Conservation (phyloP, 2,888 invertebrate species). For the Ashinkailepas kermadecensis region DNA sequence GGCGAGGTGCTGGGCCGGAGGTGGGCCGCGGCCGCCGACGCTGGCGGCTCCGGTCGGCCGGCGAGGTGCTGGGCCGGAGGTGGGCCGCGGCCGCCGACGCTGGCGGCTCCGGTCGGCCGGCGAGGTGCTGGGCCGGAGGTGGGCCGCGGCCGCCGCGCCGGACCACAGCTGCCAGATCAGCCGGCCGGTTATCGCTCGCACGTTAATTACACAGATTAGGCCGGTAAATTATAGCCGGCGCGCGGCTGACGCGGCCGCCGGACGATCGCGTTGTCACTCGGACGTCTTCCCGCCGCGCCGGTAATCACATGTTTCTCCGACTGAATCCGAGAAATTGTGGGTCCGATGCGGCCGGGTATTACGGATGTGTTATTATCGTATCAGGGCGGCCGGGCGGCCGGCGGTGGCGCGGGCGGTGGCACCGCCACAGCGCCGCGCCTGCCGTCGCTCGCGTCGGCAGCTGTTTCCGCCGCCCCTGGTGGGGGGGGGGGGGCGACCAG, state of each 20-base stretch:
- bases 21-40: not conserved
- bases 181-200: constrained; percentile 1
- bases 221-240: not conserved
- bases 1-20: too few relatives aligned
- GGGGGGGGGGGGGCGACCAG: not conserved
- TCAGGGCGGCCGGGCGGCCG: constrained; percentile 11
- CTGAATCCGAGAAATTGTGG: constrained; percentile 2
- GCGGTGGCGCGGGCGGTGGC: not conserved
- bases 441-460: not conserved
- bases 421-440: not conserved
- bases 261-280: not conserved
- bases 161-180: not conserved
- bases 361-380: constrained; percentile 19
- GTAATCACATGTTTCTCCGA: constrained; percentile 23
- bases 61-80: too few relatives aligned
- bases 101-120: too few relatives aligned
- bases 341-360: not conserved
- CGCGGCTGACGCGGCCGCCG: not conserved
- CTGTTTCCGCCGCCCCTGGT: not conserved
- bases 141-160: not conserved
- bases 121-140: too few relatives aligned
- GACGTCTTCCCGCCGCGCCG: not conserved
- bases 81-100: too few relatives aligned
- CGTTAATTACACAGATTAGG: constrained; percentile 21
- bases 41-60: too few relatives aligned